A percentile compares a stretch with the other conserved stretches of the same genome.
Evolutionary conservation across 2,113 vertebrate species (phyloP).

Genomic region (Thalassoma bifasciatum): DNA sequence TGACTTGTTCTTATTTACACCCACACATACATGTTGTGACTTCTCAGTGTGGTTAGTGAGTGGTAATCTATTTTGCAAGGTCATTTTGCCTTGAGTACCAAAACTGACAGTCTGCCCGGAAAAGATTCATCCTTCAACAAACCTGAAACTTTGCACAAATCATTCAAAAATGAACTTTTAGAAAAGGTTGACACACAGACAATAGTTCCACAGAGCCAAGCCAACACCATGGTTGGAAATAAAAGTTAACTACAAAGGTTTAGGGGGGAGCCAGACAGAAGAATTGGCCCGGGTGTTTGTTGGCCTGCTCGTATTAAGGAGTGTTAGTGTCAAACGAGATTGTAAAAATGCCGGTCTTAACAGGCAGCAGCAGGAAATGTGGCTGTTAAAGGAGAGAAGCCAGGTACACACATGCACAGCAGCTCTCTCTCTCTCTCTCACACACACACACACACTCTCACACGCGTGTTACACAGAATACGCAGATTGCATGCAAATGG

Average conservation of each 20-base stretch:
- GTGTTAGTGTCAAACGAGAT: constrained; percentile 73
- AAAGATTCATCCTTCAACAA: neutral
- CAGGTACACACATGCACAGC: constrained; percentile 65
- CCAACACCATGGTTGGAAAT: neutral
- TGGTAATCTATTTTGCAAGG: no score
- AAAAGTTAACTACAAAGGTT: constrained; percentile 53
- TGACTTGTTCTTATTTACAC: no score
- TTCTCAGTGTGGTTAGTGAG: no score
- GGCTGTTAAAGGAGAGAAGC: constrained; percentile 68
- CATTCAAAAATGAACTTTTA: neutral
- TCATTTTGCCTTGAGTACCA: no score
- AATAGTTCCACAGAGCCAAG: constrained; percentile 1
- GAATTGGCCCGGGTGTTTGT: constrained; percentile 70
- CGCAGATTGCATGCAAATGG: constrained; percentile 68
- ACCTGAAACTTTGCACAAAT: neutral
- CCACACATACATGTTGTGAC: no score
- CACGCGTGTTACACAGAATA: constrained; percentile 6
- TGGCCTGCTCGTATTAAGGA: constrained; percentile 67
- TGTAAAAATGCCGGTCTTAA: constrained; percentile 81
- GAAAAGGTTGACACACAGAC: neutral
- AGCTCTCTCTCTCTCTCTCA: constrained; percentile 24
- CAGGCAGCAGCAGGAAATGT: constrained; percentile 77
- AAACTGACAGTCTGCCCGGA: no score
- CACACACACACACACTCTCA: neutral
- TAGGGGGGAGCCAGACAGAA: constrained; percentile 71